Evolutionary conservation across 2,888 invertebrate species (phyloP), one percentile per base, ranked within the genome.

Genomic region (Volucella inanis): DNA sequence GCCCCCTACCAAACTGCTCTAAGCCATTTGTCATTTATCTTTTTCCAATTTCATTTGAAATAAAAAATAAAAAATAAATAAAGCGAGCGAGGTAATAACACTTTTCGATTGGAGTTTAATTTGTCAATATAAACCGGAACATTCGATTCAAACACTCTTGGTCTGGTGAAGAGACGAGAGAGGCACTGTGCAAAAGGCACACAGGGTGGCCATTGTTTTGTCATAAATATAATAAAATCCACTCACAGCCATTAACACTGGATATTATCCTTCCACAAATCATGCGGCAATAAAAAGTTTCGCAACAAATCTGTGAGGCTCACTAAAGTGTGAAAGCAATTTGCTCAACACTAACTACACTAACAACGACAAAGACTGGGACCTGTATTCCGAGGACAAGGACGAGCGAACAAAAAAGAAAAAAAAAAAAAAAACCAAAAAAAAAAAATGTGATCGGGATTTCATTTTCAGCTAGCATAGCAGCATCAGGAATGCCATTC

Each of bases 201-300:
- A 18, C 8, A 43, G 14, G 52, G 54, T 43, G 59, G 67, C 71
- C 80, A 85, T 85, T 80, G 47, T 81, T 81, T 85, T 59, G 80
- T 77, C 80, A 85, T 85, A 85, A 85, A 85, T 85, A 85, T 65
- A 80, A 85, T 85, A 80, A 85, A 85, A 85, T 85, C 85, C 85
- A 85, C 85, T 85, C 81, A 68, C 59, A 80, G 76, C 81, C 76
- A 85, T 85, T 85, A 85, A 85, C 85, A 85, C 81, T 85, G 72
- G 85, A 85, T 85, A 85, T 80, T 85, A 85, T 85, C 81, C 85
- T 80, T 85, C 85, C 85, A 85, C 85, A 85, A 85, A 85, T 85
- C 85, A 85, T 80, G 76, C 61, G 41, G 72, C 80, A 80, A 85
- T 81, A 81, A 80, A 85, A 85, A 85, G 62, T 81, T 85, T 85